Percentiles rank a stretch among this genome's conserved stretches.
Evolutionary conservation across 2,888 invertebrate genomes (phyloP).

Genomic region (Diabrotica balteata): DNA sequence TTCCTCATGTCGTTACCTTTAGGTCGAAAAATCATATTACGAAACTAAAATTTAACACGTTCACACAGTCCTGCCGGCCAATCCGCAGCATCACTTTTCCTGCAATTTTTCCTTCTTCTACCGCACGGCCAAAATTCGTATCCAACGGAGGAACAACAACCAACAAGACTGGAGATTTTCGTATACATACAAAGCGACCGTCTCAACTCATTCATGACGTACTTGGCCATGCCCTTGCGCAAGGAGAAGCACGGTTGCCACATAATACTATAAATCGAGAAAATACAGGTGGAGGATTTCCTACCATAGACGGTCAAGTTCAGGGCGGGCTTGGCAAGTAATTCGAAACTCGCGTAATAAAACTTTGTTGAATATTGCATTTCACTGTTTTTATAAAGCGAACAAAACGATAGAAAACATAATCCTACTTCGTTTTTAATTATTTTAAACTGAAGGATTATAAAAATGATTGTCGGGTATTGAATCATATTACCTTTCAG

Average conservation of each 20-base stretch:
- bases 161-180: slow-evolving; percentile 13
- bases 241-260: slow-evolving; percentile 22
- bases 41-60: not conserved
- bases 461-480: no score
- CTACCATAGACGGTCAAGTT: not conserved
- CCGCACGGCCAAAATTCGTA: slow-evolving; percentile 11
- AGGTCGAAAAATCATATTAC: not conserved
- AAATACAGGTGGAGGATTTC: not conserved
- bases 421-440: no score
- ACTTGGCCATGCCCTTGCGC: slow-evolving; percentile 36
- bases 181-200: not conserved
- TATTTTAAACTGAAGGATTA: no score
- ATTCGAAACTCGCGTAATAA: no score
- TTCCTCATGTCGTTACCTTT: not conserved
- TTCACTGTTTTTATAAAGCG: no score
- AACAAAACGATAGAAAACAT: no score
- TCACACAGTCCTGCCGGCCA: not conserved
- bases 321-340: no score
- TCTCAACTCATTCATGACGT: slow-evolving; percentile 30
- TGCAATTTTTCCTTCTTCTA: slow-evolving; percentile 1
- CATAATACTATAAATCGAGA: no score
- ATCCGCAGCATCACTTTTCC: not conserved
- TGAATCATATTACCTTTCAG: no score
- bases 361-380: no score
- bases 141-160: not conserved